A percentile compares a stretch with the other conserved stretches of the same genome.
These are phyloP conservation scores for Lithodes maja DNA, from an alignment of 2,888 invertebrate genomes.

Conservation along the genomic window DNA sequence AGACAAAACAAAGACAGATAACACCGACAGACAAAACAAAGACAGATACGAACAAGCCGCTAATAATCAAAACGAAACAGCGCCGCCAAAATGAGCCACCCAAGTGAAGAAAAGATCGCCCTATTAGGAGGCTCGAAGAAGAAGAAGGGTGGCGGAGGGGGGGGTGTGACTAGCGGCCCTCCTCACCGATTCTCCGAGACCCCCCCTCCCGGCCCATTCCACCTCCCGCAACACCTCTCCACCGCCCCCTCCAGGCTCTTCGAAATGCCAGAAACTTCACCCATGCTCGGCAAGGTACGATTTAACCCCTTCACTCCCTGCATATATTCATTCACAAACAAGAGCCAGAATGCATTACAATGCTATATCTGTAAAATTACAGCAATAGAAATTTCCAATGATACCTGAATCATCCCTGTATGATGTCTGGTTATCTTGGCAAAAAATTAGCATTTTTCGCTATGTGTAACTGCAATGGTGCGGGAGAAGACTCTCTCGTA, in stretches of 20 bases:
- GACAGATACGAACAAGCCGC: not conserved
- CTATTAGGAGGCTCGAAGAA: not conserved
- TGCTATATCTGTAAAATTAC: no score
- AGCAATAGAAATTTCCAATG: no score
- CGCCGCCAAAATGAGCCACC: not conserved
- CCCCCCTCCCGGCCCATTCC: not conserved
- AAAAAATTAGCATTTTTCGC: no score
- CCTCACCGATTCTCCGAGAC: not conserved
- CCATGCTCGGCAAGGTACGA: slow-evolving; percentile 2
- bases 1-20: no score
- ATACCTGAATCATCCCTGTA: no score
- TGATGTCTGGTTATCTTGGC: no score
- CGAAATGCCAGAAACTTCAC: slow-evolving; percentile 18
- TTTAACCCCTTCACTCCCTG: not conserved
- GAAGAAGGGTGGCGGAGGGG: not conserved
- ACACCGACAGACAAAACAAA: not conserved
- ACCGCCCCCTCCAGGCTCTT: slow-evolving; percentile 12
- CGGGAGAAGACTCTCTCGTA: no score
- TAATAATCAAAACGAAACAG: not conserved
- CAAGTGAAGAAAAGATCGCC: not conserved
- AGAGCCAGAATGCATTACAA: no score
- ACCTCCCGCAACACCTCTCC: not conserved
- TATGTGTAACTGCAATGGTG: no score
- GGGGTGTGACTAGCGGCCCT: not conserved
- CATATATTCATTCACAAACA: no score